phyloP scores from a whole-genome alignment of 2,797 vertebrate species.

The Leuciscus waleckii region DNA sequence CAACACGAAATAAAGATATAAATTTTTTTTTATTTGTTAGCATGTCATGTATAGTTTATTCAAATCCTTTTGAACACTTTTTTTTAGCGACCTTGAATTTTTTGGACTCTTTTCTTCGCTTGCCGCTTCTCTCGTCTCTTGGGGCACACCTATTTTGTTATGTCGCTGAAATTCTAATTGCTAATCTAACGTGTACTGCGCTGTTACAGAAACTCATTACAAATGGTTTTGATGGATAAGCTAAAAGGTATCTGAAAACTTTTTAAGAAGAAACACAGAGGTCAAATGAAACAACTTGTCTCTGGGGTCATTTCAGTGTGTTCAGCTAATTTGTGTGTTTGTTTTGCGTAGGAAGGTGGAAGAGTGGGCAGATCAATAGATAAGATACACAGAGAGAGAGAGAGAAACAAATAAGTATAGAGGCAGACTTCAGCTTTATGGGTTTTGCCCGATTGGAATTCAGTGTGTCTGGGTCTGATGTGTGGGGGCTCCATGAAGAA shows the following conservation, averaged over 20 bases:
- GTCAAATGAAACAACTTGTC: slow-evolving; percentile 50
- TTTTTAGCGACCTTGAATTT: background rate
- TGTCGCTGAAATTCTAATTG: slow-evolving; percentile 33
- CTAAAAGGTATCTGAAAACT: slow-evolving; percentile 13
- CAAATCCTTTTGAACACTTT: background rate
- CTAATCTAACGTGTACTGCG: background rate
- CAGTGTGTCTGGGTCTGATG: slow-evolving; percentile 30
- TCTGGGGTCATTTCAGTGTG: slow-evolving; percentile 40
- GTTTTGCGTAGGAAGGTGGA: slow-evolving; percentile 31
- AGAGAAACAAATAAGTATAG: slow-evolving; percentile 2
- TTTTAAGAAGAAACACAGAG: slow-evolving; percentile 20
- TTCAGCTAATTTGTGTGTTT: slow-evolving; percentile 42
- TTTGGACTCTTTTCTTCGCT: background rate
- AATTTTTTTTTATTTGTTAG: background rate
- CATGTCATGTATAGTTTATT: background rate
- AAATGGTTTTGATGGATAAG: slow-evolving; percentile 22
- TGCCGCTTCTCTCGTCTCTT: background rate
- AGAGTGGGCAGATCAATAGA: slow-evolving; percentile 11
- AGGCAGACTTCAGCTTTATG: slow-evolving; percentile 17
- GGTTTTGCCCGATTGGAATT: slow-evolving; percentile 24
- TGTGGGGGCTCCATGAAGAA: slow-evolving; percentile 11
- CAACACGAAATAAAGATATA: background rate
- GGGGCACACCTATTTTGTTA: background rate
- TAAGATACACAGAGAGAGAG: slow-evolving; percentile 5
- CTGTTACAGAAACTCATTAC: slow-evolving; percentile 31